Base-by-base conservation (phyloP, 2,888 invertebrate genomes). In the Pilophorus perplexus region DNA sequence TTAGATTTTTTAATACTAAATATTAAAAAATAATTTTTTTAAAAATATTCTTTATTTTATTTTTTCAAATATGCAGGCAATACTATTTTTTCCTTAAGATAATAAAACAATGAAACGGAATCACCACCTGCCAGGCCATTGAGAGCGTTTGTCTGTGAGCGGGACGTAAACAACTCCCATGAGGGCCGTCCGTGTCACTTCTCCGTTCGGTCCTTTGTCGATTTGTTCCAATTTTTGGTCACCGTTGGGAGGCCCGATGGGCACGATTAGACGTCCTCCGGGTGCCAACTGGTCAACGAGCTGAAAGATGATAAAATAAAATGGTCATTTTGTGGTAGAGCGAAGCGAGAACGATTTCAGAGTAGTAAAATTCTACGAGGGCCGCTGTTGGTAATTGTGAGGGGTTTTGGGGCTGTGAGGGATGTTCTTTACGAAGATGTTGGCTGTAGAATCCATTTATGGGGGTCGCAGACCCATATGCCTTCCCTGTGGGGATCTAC, bases 81-180 rank as follows among this genome's bases (percentile, higher is more conserved):
- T n/a, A n/a, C n/a, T n/a, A n/a, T n/a, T n/a, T n/a, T n/a, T n/a
- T n/a, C n/a, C n/a, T n/a, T n/a, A n/a, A n/a, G n/a, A n/a, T n/a
- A n/a, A n/a, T n/a, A n/a, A n/a, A n/a, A n/a, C n/a, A 48, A 57
- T 57, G 14, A 57, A 44, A 64, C 6, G n/a, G 6, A 12, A 50
- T 52, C 59, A 40, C 54, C 71, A 72, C 71, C 71, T 72, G 69
- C 69, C 71, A 64, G 84, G 83, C 83, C 84, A 85, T 75, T 90
- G 89, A 67, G 82, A 80, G 18, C 85, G 82, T 76, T 86, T 85
- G 77, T 94, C 94, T 0, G 98, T 98, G 48, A 99, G 81, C 0
- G 98, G 98, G 33, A 99, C 98, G 77, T 94, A 99, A 72, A 95
- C 89, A 10, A 99, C 99, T 42, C 93, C 92, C 91, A 97, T 95